Base-by-base conservation (phyloP, 2,113 vertebrate genomes). In the Aptenodytes forsteri region DNA sequence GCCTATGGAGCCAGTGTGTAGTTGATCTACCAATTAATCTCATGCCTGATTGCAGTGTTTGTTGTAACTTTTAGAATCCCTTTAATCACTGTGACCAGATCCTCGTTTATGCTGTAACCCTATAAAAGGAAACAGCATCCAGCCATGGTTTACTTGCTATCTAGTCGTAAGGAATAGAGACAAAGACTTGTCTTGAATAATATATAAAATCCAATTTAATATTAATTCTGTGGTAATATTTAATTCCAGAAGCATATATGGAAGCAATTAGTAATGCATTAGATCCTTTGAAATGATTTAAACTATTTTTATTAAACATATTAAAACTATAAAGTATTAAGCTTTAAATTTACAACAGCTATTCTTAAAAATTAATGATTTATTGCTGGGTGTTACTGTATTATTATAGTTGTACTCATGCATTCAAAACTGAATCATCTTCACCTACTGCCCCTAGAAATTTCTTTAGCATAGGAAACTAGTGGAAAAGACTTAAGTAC, bases 301-400 rank as follows among this genome's bases (percentile, higher is more conserved):
- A 94, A 84, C 34, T 89, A 56, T 69, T 96, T 89, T 90, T 88
- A 91, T 88, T 88, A 89, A 89, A 36, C 20, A 70, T 73, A 91
- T 50, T 91, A 90, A 71, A 90, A 55, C 44, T 66, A 34, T 80
- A 72, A 91, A 66, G 44, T 85, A 93, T 82, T 89, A 83, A 58
- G 23, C 7, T 86, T 92, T 94, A 83, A 66, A 83, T 91, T 91
- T 91, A 30, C 25, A 87, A 49, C 38, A 89, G 27, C 32, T 71
- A 7, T 69, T 95, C 54, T 72, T 84, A 76, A 95, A 87, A 83
- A 79, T 52, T 59, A 79, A 76, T 70, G 8, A 58, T 56, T 65
- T 84, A 61, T 70, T 78, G 13, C 59, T 38, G 40, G 70, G 10
- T 34, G 29, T 64, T 69, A 46, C 40, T 76, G 15, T 52, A 59